These are phyloP conservation scores for Mustelus asterias DNA, from an alignment of 2,113 vertebrate genomes.

Conservation along the genomic window DNA sequence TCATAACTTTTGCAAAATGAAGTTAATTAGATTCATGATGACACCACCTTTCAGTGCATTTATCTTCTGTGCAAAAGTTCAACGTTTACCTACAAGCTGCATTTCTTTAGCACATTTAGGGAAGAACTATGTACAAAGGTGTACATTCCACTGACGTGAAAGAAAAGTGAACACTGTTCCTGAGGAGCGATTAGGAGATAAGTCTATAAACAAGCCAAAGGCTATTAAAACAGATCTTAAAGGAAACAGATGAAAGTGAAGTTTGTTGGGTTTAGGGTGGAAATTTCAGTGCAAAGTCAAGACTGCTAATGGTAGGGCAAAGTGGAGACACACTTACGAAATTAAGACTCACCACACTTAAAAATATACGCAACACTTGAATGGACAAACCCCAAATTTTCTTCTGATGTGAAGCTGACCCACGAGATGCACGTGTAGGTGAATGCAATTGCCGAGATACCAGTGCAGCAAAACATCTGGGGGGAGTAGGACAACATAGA, in stretches of 20 bases:
- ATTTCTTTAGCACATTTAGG: not conserved
- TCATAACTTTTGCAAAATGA: conserved; percentile 67
- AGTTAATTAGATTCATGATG: too few species aligned
- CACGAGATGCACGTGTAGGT: not conserved
- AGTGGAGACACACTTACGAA: not conserved
- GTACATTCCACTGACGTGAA: not conserved
- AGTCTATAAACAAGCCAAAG: not conserved
- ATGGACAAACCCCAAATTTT: not conserved
- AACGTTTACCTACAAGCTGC: not conserved
- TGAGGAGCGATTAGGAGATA: not conserved
- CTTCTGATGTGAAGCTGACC: not conserved
- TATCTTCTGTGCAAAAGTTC: not conserved
- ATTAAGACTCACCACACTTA: not conserved
- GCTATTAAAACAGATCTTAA: not conserved
- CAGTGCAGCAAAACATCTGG: not conserved
- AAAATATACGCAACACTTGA: not conserved
- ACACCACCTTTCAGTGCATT: not conserved
- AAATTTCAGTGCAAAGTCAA: too few species aligned
- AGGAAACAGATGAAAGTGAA: not conserved
- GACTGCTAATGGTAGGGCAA: not conserved
- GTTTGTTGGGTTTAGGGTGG: not conserved
- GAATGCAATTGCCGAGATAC: not conserved
- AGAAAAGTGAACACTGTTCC: not conserved
- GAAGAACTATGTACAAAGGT: not conserved
- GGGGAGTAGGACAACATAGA: too few species aligned